phyloP scores from a whole-genome alignment of 2,888 invertebrate species.

The Merodon equestris region DNA sequence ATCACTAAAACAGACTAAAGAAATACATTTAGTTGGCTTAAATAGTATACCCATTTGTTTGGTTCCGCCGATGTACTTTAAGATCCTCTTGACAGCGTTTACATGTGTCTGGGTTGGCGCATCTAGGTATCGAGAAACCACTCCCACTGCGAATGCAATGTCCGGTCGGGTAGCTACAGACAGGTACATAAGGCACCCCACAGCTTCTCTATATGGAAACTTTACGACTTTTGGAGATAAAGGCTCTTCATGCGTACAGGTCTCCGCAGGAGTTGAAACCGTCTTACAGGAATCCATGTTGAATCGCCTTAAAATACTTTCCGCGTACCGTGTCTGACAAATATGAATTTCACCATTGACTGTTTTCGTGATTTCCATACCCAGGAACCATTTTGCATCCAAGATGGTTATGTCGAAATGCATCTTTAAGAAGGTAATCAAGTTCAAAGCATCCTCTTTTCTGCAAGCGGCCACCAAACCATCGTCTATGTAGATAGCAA shows the following conservation, averaged over 20 bases:
- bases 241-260: neutral
- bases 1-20: conserved; percentile 45
- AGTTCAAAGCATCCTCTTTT: conserved; percentile 21
- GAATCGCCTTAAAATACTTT: conserved; percentile 56
- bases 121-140: conserved; percentile 41
- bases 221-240: conserved; percentile 44
- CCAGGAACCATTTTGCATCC: conserved; percentile 13
- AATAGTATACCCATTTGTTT: conserved; percentile 29
- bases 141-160: conserved; percentile 59
- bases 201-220: conserved; percentile 68
- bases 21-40: conserved; percentile 5
- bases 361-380: conserved; percentile 9
- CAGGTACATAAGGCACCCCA: conserved; percentile 62
- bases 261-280: conserved; percentile 61
- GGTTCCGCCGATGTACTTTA: conserved; percentile 33
- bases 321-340: conserved; percentile 51
- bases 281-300: conserved; percentile 55
- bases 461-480: conserved; percentile 66
- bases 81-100: conserved; percentile 28
- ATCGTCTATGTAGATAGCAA: conserved; percentile 72
- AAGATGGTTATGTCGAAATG: too few relatives aligned
- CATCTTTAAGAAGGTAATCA: conserved; percentile 14
- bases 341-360: conserved; percentile 48
- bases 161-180: conserved; percentile 66
- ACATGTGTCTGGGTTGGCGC: conserved; percentile 15